Conservation (phyloP, 2,113 vertebrate genomes). For the Microtus pennsylvanicus region DNA sequence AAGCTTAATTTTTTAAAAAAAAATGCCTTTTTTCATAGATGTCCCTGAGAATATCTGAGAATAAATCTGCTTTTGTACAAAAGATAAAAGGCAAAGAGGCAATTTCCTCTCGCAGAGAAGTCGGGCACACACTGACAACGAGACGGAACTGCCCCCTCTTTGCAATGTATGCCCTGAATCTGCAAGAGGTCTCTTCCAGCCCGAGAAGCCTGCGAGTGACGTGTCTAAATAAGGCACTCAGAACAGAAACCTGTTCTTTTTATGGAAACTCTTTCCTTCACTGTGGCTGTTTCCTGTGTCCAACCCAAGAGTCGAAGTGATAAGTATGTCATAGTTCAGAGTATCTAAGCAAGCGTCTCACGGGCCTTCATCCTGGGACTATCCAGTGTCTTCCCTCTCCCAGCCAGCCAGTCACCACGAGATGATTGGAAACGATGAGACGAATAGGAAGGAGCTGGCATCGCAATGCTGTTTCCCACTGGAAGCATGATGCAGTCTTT, state of each 20-base stretch:
- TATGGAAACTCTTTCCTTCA: neutral
- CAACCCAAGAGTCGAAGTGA: neutral
- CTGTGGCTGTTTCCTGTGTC: neutral
- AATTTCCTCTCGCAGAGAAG: neutral
- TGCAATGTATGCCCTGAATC: neutral
- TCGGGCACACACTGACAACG: neutral
- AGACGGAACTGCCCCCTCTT: neutral
- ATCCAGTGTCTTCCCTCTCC: neutral
- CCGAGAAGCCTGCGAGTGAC: neutral
- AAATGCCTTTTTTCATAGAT: neutral
- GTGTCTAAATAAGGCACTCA: conserved; percentile 5
- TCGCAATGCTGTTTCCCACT: neutral
- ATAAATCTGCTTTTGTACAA: conserved; percentile 35
- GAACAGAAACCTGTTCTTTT: neutral
- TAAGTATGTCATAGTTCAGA: neutral
- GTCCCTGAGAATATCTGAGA: neutral
- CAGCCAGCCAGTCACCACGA: neutral
- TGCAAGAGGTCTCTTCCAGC: neutral
- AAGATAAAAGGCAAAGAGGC: neutral
- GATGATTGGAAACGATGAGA: neutral
- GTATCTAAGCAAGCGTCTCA: accelerated
- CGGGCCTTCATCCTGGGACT: neutral
- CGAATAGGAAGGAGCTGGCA: neutral
- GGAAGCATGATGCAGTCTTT: neutral
- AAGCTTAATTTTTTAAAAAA: neutral